Base-by-base conservation (phyloP, 2,888 invertebrate species). In the Pandemis cinnamomeana region DNA sequence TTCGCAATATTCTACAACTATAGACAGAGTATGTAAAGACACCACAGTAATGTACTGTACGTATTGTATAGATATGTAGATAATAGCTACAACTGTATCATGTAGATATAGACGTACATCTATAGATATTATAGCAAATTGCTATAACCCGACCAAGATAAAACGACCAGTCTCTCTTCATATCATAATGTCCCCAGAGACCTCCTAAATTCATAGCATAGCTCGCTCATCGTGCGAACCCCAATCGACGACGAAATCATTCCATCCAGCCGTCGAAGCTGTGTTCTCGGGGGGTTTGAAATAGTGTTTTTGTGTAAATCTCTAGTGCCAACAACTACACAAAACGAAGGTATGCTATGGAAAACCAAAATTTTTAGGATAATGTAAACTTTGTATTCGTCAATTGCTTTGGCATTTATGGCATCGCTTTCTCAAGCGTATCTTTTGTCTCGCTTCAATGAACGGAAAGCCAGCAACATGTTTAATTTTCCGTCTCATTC, bases 201-300 rank as follows among this genome's bases (percentile, higher is more conserved):
- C 89, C 84, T 86, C 85, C 86, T 83, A 78, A 86, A 85, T 88
- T 85, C 82, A 87, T 82, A 80, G 82, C 78, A 81, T 89, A 87
- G 86, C 80, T 83, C 87, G 87, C 87, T 89, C 90, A 91, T 89
- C 91, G 91, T 93, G 93, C 81, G 85, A 85, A 85, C 85, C 86
- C 86, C 86, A 89, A 89, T 89, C 93, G 92, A 91, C 93, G 93
- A 92, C 92, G 27, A 94, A 93, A 92, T 93, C 92, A 93, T 94
- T 94, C 93, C 93, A 94, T 93, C 93, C 93, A 93, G 93, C 92
- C 93, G 93, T 94, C 92, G 93, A 92, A 92, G 93, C 92, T 90
- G 92, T 90, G 90, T 93, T 93, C 92, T 93, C 89, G 91, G 92
- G 79, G 92, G 93, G 93, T 91, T 92, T 92, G 89, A 91, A 88